Conservation (phyloP, 2,797 vertebrate species). For the Mallotus villosus region DNA sequence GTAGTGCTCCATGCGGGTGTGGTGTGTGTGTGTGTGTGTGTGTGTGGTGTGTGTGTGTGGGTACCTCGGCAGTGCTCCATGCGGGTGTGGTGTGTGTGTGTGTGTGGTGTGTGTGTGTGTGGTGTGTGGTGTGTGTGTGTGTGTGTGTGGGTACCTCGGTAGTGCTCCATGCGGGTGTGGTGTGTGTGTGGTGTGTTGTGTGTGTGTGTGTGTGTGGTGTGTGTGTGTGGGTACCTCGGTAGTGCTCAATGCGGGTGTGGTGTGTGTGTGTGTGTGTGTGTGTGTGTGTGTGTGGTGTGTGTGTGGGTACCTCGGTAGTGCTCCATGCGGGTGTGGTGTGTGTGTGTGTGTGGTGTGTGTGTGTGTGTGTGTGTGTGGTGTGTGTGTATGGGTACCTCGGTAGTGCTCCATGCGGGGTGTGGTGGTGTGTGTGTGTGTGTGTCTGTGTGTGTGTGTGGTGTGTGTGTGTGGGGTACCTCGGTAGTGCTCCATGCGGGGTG, state of each 20-base stretch:
- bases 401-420: constrained; percentile 92
- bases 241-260: constrained; percentile 92
- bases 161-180: too few species aligned
- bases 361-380: constrained; percentile 30
- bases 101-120: too few species aligned
- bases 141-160: too few species aligned
- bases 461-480: constrained; percentile 7
- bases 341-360: constrained; percentile 7
- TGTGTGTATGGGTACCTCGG: constrained; percentile 66
- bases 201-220: constrained; percentile 23
- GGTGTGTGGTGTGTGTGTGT: too few species aligned
- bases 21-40: too few species aligned
- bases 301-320: constrained; percentile 2
- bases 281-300: too few species aligned
- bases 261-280: constrained; percentile 39
- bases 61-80: constrained; percentile 90
- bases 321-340: constrained; percentile 6
- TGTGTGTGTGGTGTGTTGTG: constrained; percentile 13
- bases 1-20: constrained; percentile 20
- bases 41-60: constrained; percentile 20
- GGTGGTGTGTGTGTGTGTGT: constrained; percentile 78
- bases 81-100: constrained; percentile 91
- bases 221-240: constrained; percentile 76
- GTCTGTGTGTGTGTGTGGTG: constrained; percentile 62
- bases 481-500: constrained; percentile 21